Evolutionary conservation across 2,888 invertebrate genomes (phyloP), one percentile per base, ranked within the genome.

Genomic region (Elaeidobius kamerunicus): DNA sequence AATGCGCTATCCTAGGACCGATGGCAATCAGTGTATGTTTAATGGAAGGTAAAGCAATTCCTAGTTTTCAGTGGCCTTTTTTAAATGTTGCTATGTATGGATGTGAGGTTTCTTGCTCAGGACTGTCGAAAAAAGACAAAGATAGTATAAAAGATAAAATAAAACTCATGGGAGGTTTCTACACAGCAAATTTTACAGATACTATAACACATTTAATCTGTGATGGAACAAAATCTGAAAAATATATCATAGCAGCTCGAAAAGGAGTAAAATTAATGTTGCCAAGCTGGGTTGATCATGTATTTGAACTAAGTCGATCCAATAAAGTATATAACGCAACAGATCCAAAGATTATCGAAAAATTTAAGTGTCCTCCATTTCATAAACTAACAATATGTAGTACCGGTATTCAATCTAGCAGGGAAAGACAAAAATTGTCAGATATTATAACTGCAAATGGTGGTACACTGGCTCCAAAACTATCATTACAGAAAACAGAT

Each of bases 201-300:
- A 78, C 80, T 46, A 84, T 86, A 1, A 94, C 92, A 5, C 92
- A 94, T 75, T 76, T 95, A 15, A 78, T 95, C 2, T 86, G 91
- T 1, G 84, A 85, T 64, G 84, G 82, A 19, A 86, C 88, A 0
- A 78, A 83, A 55, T 86, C 88, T 1, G 82, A 82, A 49, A 91
- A 91, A 71, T 89, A 89, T 69, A 78, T 83, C 73, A 83, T 82
- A 71, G 89, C 91, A 12, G 76, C 80, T 18, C 80, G 82, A 64
- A 75, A 75, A 61, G 79, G 80, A 44, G 79, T 87, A 52, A 83
- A 85, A 20, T 78, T 94, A 7, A 86, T 94, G 85, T 78, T 80
- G 3, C 78, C 82, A 6, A 77, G 81, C 12, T 96, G 95, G 94
- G 76, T 96, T 0, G 76, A 84, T 27, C 82, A 81, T 0, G 85